Evolutionary conservation across 2,888 invertebrate genomes (phyloP).

Genomic region (Xestia ashworthii): DNA sequence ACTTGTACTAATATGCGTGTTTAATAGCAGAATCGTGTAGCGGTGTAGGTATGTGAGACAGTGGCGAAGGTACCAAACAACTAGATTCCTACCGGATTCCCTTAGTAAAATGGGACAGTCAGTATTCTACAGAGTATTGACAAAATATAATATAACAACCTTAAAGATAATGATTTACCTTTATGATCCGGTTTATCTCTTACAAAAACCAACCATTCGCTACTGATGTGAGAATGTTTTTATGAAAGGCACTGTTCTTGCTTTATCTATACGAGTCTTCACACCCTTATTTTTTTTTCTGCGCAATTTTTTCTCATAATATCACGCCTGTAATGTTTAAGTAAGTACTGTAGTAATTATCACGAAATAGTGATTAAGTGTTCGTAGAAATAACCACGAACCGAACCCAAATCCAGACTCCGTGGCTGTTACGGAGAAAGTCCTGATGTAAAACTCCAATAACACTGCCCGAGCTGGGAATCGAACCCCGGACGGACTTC

Average conservation of each 20-base stretch:
- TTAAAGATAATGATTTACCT: no score
- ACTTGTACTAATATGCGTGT: constrained; percentile 3
- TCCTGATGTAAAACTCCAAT: background rate
- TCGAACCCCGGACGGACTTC: background rate
- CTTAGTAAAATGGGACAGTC: no score
- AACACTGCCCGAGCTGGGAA: background rate
- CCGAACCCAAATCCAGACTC: background rate
- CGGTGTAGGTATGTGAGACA: background rate
- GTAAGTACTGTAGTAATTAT: no score
- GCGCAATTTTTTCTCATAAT: background rate
- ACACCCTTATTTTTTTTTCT: constrained; percentile 13
- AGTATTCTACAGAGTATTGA: no score
- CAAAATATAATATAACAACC: no score
- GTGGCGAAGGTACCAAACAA: no score
- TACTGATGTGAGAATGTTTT: background rate
- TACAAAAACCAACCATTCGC: no score
- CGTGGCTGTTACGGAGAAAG: background rate
- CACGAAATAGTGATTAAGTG: background rate
- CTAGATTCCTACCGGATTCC: no score
- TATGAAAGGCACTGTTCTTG: background rate
- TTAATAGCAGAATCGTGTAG: background rate
- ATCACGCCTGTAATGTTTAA: background rate
- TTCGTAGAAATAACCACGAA: background rate
- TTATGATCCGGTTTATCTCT: no score
- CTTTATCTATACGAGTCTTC: background rate